phyloP scores from a whole-genome alignment of 1,140 invertebrate species.

The Acromyrmex heyeri region DNA sequence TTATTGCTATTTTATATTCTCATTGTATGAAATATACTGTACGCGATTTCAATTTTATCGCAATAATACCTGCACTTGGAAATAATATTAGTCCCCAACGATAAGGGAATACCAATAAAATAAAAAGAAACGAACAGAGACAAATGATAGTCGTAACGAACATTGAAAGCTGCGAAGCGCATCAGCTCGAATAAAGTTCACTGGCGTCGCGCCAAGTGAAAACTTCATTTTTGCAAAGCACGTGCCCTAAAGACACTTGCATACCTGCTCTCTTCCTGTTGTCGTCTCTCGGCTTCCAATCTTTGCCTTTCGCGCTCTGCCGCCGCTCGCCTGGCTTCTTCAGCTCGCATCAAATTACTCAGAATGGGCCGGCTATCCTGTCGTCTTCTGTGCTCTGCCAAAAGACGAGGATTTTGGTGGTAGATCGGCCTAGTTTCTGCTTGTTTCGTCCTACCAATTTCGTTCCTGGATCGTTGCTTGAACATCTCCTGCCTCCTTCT shows the following conservation, averaged over 20 bases:
- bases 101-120: not conserved
- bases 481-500: conserved; percentile 53
- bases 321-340: conserved; percentile 46
- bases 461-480: conserved; percentile 42
- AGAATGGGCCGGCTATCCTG: conserved; percentile 64
- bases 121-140: not conserved
- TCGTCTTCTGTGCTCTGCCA: conserved; percentile 53
- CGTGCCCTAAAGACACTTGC: not conserved
- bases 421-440: conserved; percentile 20
- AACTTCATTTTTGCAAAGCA: conserved; percentile 9
- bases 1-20: not conserved
- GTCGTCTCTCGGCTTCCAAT: conserved; percentile 59
- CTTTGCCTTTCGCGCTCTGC: conserved; percentile 58
- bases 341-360: conserved; percentile 48
- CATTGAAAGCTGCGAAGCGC: not conserved
- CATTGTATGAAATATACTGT: not conserved
- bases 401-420: conserved; percentile 35
- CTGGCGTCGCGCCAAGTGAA: conserved; percentile 1
- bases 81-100: not conserved
- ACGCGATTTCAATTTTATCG: not conserved
- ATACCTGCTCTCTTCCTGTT: conserved; percentile 59
- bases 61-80: not conserved
- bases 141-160: not conserved
- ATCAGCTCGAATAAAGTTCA: conserved; percentile 22
- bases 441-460: conserved; percentile 14